Evolutionary conservation across 2,888 invertebrate species (phyloP), one percentile per base, ranked within the genome.

Genomic region (Scaptomyza caliginosa): DNA sequence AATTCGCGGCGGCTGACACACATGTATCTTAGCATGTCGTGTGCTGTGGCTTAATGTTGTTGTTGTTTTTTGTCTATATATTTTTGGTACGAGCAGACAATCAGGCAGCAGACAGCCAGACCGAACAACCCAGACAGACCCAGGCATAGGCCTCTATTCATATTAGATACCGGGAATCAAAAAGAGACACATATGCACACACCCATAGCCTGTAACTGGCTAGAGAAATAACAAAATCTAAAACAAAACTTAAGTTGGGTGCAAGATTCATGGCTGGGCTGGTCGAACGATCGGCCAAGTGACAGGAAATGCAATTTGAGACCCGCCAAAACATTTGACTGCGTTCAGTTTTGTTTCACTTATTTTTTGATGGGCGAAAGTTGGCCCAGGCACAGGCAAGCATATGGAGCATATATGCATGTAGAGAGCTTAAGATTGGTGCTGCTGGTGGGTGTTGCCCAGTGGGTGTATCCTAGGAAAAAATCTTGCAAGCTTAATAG

Each of bases 271-370:
- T 63, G 43, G 51, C 54, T 62, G 54, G 65, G 50, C 70, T 51
- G 76, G 74, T 40, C 76, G 55, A 74, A 58, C 77, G 58, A 74
- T 77, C 65, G 67, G 66, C 86, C 70, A 72, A 84, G 84, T 86
- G 86, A 84, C 84, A 86, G 86, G 86, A 86, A 82, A 82, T 86
- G 81, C 86, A 83, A 82, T 86, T 82, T 83, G 72, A 86, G 86
- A 34, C 67, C 66, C 67, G 74, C 72, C 50, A 77, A 77, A 80
- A 66, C 60, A 60, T 82, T 82, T 77, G 81, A 86, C 81, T 74
- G 62, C 71, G 77, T 83, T 74, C 67, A n/a, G n/a, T n/a, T n/a
- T n/a, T n/a, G n/a, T n/a, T n/a, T n/a, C n/a, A n/a, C n/a, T n/a
- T n/a, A 80, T 65, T 75, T 72, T 64, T 46, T 67, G 81, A 77